phyloP scores from a whole-genome alignment of 37 sponge, comb jelly and placozoan genomes.

The Ianthella basta region DNA sequence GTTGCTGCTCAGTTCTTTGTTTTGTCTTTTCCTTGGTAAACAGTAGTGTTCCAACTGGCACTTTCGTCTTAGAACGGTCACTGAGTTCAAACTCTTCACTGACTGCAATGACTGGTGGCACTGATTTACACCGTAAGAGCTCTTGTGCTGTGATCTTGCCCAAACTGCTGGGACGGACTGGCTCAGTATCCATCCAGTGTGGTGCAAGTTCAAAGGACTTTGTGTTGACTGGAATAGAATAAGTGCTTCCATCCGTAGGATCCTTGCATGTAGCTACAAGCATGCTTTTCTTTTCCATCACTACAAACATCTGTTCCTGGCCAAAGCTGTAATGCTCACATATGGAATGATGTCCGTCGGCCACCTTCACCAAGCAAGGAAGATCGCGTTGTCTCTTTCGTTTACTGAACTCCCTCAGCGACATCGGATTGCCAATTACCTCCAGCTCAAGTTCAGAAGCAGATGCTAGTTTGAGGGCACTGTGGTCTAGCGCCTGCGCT shows the following conservation, averaged over 20 bases:
- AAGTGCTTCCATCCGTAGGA: neutral
- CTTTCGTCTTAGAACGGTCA: neutral
- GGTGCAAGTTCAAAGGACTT: neutral
- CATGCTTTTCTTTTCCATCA: neutral
- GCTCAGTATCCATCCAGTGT: neutral
- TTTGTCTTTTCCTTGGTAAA: neutral
- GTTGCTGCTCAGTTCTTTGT: neutral
- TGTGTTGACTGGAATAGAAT: neutral
- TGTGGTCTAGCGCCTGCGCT: too few relatives aligned
- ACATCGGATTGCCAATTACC: neutral
- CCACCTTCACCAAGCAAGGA: constrained; percentile 2
- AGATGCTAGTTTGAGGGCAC: too few relatives aligned
- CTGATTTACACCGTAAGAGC: neutral
- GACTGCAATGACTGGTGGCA: constrained; percentile 2
- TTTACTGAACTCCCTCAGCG: neutral
- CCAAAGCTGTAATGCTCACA: neutral
- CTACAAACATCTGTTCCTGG: constrained; percentile 20
- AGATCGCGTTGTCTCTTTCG: neutral
- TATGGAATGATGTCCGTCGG: neutral
- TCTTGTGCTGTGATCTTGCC: neutral
- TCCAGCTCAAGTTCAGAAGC: neutral
- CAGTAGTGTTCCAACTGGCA: neutral
- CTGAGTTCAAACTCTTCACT: neutral
- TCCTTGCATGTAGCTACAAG: neutral
- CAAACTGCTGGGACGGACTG: neutral